Percentiles rank a stretch among this genome's conserved stretches.
phyloP scores from a whole-genome alignment of 2,113 vertebrate species.

The Tautogolabrus adspersus region DNA sequence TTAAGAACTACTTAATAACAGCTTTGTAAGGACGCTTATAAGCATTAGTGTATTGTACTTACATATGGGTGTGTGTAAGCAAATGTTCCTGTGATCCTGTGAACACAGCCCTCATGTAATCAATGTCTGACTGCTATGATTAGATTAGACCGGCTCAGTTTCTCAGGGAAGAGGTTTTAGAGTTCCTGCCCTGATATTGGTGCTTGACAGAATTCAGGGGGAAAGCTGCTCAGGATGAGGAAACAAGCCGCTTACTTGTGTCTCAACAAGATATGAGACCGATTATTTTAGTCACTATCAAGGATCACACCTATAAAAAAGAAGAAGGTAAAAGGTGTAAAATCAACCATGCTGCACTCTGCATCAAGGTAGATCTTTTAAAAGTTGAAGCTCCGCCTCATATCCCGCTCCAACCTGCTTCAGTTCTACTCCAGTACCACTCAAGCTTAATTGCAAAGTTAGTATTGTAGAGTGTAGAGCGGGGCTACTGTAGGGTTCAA shows the following conservation, averaged over 20 bases:
- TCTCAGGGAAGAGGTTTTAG: slow-evolving; percentile 17
- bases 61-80: neutral
- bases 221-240: slow-evolving; percentile 1
- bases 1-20: too few relatives aligned
- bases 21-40: neutral
- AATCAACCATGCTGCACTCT: neutral
- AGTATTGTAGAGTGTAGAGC: too few relatives aligned
- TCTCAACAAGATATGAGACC: neutral
- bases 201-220: slow-evolving; percentile 22
- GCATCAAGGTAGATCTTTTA: too few relatives aligned
- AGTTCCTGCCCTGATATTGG: neutral
- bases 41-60: neutral
- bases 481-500: too few relatives aligned
- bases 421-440: too few relatives aligned
- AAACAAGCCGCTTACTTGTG: neutral
- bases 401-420: too few relatives aligned
- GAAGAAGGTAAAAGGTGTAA: neutral
- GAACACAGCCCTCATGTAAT: slow-evolving; percentile 3
- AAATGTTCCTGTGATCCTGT: neutral
- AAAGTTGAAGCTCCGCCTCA: too few relatives aligned
- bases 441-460: too few relatives aligned
- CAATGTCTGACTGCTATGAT: neutral
- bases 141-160: slow-evolving; percentile 3
- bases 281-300: neutral
- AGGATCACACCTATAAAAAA: neutral